These are phyloP conservation scores for Dryobates pubescens DNA, from an alignment of 2,797 vertebrate species.

Conservation along the genomic window DNA sequence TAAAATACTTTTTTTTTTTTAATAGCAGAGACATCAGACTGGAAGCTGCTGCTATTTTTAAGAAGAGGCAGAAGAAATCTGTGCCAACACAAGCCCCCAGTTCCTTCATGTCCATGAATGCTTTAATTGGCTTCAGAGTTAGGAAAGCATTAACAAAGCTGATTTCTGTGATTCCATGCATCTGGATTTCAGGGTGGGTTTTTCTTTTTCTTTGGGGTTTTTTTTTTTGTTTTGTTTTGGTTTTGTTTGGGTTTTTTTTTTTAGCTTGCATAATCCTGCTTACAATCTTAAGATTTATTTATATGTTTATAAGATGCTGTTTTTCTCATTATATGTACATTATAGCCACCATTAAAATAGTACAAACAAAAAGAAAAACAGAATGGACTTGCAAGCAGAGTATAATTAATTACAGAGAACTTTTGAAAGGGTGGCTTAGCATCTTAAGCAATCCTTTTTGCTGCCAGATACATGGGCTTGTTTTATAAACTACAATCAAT, in stretches of 20 bases:
- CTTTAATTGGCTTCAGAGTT: conserved; percentile 60
- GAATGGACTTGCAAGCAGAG: conserved; percentile 55
- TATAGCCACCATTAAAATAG: conserved; percentile 35
- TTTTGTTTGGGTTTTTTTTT: no score
- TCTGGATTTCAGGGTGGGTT: conserved; percentile 49
- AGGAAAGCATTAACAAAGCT: conserved; percentile 58
- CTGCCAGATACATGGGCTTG: conserved; percentile 60
- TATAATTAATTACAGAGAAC: conserved; percentile 67
- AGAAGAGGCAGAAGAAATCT: conserved; percentile 22
- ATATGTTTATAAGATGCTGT: conserved; percentile 53
- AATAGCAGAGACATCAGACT: neutral
- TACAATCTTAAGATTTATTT: conserved; percentile 65
- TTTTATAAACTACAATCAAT: conserved; percentile 69
- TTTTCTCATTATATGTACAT: conserved; percentile 51
- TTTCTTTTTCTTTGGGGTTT: no score
- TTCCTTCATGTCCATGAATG: conserved; percentile 26
- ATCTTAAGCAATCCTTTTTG: conserved; percentile 62
- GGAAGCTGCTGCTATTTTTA: conserved; percentile 22
- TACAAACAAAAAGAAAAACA: conserved; percentile 48
- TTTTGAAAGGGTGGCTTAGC: conserved; percentile 56
- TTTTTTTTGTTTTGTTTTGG: neutral
- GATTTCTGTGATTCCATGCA: conserved; percentile 43
- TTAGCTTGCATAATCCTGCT: conserved; percentile 52
- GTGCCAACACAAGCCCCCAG: neutral
- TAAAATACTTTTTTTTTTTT: neutral